Conservation (phyloP, 2,888 invertebrate genomes). For the Allophyes oxyacanthae region DNA sequence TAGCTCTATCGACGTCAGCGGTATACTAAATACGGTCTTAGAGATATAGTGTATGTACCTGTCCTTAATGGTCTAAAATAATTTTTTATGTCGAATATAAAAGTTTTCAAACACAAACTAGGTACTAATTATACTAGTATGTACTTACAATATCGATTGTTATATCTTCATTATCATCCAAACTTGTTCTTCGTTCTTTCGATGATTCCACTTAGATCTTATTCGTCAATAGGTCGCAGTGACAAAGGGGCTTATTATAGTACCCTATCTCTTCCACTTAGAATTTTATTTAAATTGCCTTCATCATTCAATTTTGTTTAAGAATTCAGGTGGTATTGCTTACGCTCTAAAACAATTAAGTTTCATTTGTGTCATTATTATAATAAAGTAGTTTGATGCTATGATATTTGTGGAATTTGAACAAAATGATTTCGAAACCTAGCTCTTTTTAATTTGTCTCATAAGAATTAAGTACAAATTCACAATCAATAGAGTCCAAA, state of each 20-base stretch:
- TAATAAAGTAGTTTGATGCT: constrained; percentile 11
- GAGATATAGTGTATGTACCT: constrained; percentile 15
- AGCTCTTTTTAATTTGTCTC: no score
- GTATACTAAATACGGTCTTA: no score
- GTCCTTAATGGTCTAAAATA: constrained; percentile 10
- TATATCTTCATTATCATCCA: constrained; percentile 1
- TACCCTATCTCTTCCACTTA: neutral
- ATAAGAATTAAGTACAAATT: no score
- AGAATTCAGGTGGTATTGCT: constrained; percentile 18
- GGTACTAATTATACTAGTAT: constrained; percentile 11
- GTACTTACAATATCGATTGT: constrained; percentile 38
- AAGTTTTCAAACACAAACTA: neutral
- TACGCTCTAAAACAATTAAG: constrained; percentile 25
- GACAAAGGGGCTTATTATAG: no score
- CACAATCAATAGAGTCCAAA: no score
- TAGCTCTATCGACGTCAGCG: no score
- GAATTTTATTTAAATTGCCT: neutral
- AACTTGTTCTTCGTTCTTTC: neutral
- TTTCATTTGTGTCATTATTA: constrained; percentile 17
- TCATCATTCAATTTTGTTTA: neutral
- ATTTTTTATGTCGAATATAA: neutral
- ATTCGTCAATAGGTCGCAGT: no score
- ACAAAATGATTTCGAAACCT: no score
- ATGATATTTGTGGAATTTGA: neutral
- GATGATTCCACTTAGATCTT: neutral